A percentile compares a stretch with the other conserved stretches of the same genome.
Evolutionary conservation across 2,797 vertebrate species (phyloP).

Genomic region (Pseudochirops corinnae): DNA sequence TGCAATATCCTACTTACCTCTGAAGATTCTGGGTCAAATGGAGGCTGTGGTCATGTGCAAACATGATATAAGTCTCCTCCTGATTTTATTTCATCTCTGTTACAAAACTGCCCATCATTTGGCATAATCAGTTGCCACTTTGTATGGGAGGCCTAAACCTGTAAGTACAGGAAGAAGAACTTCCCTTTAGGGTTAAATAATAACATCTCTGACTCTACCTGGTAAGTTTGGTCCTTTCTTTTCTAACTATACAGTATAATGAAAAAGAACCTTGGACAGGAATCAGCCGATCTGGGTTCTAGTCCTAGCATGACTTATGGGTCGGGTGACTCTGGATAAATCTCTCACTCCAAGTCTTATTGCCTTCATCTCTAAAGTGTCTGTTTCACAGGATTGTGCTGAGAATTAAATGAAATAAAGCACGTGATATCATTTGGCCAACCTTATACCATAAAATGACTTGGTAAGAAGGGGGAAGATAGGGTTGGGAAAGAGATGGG

Average conservation of each 20-base stretch:
- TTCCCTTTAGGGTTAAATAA: neutral
- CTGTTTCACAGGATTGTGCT: neutral
- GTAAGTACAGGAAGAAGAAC: neutral
- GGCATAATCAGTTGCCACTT: slow-evolving; percentile 5
- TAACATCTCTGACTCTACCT: slow-evolving; percentile 31
- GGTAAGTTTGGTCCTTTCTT: neutral
- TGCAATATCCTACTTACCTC: slow-evolving; percentile 54
- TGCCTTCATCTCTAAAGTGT: neutral
- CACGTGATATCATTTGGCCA: neutral
- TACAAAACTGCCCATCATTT: slow-evolving; percentile 58
- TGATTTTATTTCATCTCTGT: slow-evolving; percentile 39
- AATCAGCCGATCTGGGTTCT: neutral
- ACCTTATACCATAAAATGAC: neutral
- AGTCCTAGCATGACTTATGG: neutral
- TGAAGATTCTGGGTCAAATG: slow-evolving; percentile 36
- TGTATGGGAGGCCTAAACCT: slow-evolving; percentile 36
- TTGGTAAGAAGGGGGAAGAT: neutral
- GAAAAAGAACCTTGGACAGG: neutral
- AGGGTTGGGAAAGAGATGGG: neutral
- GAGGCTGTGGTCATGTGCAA: slow-evolving; percentile 61
- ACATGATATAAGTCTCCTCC: slow-evolving; percentile 55
- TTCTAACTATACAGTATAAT: neutral
- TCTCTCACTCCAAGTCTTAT: neutral
- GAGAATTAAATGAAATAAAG: neutral
- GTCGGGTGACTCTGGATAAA: neutral